Evolutionary conservation across 2,113 vertebrate genomes (phyloP), one percentile per base, ranked within the genome.

Genomic region (Himantopus leucocephalus): DNA sequence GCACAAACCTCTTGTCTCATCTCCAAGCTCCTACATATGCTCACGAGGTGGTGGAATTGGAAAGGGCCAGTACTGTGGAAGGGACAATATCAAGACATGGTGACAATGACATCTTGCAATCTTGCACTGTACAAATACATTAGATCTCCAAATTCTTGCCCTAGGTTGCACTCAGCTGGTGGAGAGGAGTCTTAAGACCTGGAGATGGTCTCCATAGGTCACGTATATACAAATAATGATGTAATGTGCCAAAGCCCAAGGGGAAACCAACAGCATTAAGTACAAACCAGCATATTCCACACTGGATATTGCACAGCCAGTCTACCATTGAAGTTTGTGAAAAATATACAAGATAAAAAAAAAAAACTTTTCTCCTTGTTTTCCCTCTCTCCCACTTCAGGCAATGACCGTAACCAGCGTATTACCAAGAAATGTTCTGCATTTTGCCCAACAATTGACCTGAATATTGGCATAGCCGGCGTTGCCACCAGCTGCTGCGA

Each of bases 381-480:
- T 59, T 53, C 30, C 75, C 30, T 20, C 73, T 60, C 50, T 75
- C 47, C n/a, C 52, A 6, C 47, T 32, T 26, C 66, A 97, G 97
- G 95, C 23, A 53, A 0, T 0, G 50, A 88, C 34, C 34, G 6
- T 7, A 91, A 3, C 16, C 96, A 96, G 27, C 63, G 32, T 4
- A 97, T 97, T 29, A 91, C 15, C 90, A 97, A 97, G 90, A 95
- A 45, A 37, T 97, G 97, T 12, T 53, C 94, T 13, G n/a, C 85
- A 0, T 43, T 76, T 17, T 97, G 97, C 63, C 94, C 94, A 14
- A 8, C 47, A 0, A 39, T 91, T 3, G 88, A 95, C 43, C 45
- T 95, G 32, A 96, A 96, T 21, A 41, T 96, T 0, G 95, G 96
- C 34, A 41, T 92, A 4, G 86, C 81, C 0, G 80, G 94, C 0